Conservation (phyloP, 2,797 vertebrate genomes). For the Dromococcyx pavoninus region DNA sequence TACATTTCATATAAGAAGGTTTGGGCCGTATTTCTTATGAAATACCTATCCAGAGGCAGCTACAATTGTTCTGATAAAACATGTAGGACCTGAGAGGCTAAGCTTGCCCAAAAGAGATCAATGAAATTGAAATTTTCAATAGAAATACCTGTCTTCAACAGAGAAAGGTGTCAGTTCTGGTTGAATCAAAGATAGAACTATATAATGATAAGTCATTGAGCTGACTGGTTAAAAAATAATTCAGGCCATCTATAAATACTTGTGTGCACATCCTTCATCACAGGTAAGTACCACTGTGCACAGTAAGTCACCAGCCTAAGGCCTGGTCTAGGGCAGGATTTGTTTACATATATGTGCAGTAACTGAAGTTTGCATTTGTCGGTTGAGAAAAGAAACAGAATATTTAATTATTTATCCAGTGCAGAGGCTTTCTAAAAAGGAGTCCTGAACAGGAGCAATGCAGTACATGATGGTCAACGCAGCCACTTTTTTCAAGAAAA, state of each 20-base stretch:
- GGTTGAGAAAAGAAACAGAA: background rate
- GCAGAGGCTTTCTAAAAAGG: background rate
- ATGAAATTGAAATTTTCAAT: background rate
- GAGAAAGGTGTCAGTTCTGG: background rate
- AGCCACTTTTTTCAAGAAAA: background rate
- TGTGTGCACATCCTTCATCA: background rate
- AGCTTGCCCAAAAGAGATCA: background rate
- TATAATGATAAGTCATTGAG: background rate
- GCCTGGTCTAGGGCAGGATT: background rate
- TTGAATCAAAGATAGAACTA: background rate
- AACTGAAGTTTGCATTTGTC: background rate
- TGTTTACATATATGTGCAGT: background rate
- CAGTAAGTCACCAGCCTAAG: background rate
- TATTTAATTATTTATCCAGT: background rate
- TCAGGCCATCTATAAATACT: background rate
- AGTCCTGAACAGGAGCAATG: background rate
- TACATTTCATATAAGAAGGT: background rate
- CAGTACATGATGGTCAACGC: background rate
- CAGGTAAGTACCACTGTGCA: background rate
- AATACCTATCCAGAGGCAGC: background rate
- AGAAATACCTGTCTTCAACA: background rate
- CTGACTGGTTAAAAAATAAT: background rate
- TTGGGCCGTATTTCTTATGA: background rate
- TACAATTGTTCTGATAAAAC: background rate
- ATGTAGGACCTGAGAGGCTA: fast-evolving